Evolutionary conservation across 2,113 vertebrate species (phyloP).

Genomic region (Seriola rivoliana): DNA sequence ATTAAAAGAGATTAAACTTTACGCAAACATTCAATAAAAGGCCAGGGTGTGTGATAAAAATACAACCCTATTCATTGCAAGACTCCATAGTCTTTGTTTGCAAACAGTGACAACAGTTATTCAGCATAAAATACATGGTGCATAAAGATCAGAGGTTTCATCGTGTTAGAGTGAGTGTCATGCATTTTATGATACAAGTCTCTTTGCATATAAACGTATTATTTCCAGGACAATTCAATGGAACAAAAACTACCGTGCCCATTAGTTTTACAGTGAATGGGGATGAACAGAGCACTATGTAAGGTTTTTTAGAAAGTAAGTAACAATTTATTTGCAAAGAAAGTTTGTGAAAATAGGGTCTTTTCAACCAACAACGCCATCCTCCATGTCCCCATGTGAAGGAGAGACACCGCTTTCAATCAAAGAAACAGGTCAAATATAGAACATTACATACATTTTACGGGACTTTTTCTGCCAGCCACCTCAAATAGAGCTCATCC

Average conservation of each 20-base stretch:
- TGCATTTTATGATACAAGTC: conserved; percentile 78
- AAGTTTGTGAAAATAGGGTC: conserved; percentile 40
- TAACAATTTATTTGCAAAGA: conserved; percentile 62
- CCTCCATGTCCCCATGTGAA: neutral
- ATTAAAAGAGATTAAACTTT: conserved; percentile 57
- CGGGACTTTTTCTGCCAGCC: conserved; percentile 50
- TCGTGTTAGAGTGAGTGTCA: conserved; percentile 68
- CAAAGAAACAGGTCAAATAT: conserved; percentile 36
- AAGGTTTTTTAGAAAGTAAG: conserved; percentile 30
- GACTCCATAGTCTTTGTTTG: conserved; percentile 71
- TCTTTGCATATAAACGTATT: conserved; percentile 78
- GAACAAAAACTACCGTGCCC: conserved; percentile 40
- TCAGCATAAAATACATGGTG: conserved; percentile 80
- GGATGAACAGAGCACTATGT: conserved; percentile 48
- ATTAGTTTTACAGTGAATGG: conserved; percentile 53
- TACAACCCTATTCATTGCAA: conserved; percentile 64
- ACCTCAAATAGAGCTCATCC: conserved; percentile 48
- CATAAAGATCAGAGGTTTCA: conserved; percentile 79
- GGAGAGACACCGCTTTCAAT: conserved; percentile 39
- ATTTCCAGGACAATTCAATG: conserved; percentile 50
- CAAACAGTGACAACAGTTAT: conserved; percentile 73
- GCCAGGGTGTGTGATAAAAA: conserved; percentile 67
- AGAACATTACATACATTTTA: conserved; percentile 55
- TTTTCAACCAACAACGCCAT: conserved; percentile 31
- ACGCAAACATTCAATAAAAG: conserved; percentile 78